A percentile compares a stretch with the other conserved stretches of the same genome.
Conservation (phyloP, 1,140 invertebrate species). For the Drosophila subobscura region DNA sequence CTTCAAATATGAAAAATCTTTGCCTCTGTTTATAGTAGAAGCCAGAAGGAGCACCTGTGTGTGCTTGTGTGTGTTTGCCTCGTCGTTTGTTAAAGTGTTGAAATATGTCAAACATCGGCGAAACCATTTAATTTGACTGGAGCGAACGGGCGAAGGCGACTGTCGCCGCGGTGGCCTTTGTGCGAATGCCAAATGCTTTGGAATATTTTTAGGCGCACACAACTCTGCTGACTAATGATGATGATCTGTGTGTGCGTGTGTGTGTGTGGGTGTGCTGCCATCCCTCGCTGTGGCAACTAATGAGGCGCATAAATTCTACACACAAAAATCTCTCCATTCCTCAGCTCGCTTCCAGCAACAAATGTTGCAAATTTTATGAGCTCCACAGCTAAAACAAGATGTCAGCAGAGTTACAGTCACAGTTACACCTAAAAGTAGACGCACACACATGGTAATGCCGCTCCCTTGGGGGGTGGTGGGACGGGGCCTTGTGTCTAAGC, state of each 20-base stretch:
- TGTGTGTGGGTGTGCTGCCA: slow-evolving; percentile 1
- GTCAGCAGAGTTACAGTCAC: slow-evolving; percentile 38
- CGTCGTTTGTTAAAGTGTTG: slow-evolving; percentile 63
- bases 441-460: slow-evolving; percentile 4
- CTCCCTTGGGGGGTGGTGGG: neutral
- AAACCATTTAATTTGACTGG: slow-evolving; percentile 75
- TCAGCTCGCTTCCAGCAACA: slow-evolving; percentile 29
- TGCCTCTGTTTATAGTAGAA: slow-evolving; percentile 39
- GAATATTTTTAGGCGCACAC: slow-evolving; percentile 76
- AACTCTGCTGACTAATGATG: slow-evolving; percentile 80
- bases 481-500: slow-evolving; percentile 43
- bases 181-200: slow-evolving; percentile 66
- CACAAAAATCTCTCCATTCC: slow-evolving; percentile 43
- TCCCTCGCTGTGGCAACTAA: slow-evolving; percentile 57
- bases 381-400: slow-evolving; percentile 61
- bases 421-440: slow-evolving; percentile 11
- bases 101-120: slow-evolving; percentile 79
- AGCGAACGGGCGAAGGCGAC: slow-evolving; percentile 9
- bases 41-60: slow-evolving; percentile 40
- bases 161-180: slow-evolving; percentile 32
- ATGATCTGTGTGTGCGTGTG: slow-evolving; percentile 42
- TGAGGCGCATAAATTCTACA: slow-evolving; percentile 83
- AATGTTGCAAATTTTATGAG: slow-evolving; percentile 78
- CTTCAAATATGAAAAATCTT: slow-evolving; percentile 76
- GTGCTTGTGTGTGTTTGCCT: slow-evolving; percentile 1